phyloP scores from a whole-genome alignment of 2,113 vertebrate species.

The Cacatua alba region DNA sequence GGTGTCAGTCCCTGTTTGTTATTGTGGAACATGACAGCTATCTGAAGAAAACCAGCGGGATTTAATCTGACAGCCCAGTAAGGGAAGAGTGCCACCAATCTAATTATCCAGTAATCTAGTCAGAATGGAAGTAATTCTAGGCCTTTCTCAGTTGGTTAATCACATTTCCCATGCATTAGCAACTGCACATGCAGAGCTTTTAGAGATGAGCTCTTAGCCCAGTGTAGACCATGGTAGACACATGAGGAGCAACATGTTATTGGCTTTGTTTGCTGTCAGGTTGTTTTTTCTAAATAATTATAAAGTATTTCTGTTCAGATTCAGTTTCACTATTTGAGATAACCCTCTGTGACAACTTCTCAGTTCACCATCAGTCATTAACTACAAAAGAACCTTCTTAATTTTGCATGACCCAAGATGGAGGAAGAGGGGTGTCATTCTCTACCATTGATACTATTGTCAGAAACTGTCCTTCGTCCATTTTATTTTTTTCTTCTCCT shows the following conservation, averaged over 20 bases:
- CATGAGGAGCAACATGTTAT: neutral
- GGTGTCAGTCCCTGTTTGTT: constrained; percentile 69
- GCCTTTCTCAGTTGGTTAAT: constrained; percentile 87
- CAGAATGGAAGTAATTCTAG: constrained; percentile 90
- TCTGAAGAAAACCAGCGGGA: constrained; percentile 77
- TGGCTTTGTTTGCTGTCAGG: neutral
- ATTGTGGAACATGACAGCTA: constrained; percentile 72
- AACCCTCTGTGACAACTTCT: neutral
- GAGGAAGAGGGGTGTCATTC: neutral
- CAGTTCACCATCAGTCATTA: neutral
- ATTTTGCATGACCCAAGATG: neutral
- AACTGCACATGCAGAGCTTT: constrained; percentile 78
- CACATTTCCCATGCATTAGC: constrained; percentile 88
- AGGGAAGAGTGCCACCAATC: constrained; percentile 88
- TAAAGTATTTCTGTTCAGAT: constrained; percentile 7
- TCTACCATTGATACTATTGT: neutral
- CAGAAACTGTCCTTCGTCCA: neutral
- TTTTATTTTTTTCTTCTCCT: neutral
- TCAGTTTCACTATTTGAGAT: neutral
- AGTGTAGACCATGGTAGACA: neutral
- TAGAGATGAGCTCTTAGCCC: constrained; percentile 68
- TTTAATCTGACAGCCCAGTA: constrained; percentile 80
- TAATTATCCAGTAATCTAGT: constrained; percentile 92
- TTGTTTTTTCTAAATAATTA: constrained; percentile 10
- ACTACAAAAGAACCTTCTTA: neutral